phyloP scores from a whole-genome alignment of 2,888 invertebrate species.

The Spodoptera littoralis region DNA sequence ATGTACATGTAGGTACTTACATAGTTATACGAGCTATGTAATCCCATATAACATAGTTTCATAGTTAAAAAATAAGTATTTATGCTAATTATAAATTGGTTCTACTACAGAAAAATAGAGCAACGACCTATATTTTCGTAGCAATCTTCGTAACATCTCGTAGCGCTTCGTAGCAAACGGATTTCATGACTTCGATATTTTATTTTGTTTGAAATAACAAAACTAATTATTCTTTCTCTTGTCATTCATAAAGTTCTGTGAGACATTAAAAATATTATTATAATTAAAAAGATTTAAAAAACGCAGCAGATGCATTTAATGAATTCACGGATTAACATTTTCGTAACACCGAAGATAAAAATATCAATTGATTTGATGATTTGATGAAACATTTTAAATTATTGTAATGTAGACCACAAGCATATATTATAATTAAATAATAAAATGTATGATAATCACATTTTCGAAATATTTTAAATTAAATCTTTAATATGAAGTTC shows the following conservation, averaged over 20 bases:
- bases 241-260: background rate
- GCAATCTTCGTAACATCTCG: no score
- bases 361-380: slow-evolving; percentile 21
- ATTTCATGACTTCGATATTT: background rate
- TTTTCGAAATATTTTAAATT: slow-evolving; percentile 19
- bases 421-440: slow-evolving; percentile 1
- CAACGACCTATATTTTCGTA: no score
- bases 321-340: background rate
- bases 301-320: background rate
- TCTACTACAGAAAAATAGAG: no score
- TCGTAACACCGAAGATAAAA: background rate
- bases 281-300: no score
- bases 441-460: background rate
- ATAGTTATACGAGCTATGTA: no score
- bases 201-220: background rate
- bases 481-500: slow-evolving; percentile 12
- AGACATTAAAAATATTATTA: no score
- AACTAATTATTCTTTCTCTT: background rate
- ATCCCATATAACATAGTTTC: no score
- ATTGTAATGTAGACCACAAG: slow-evolving; percentile 8
- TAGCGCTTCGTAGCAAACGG: slow-evolving; percentile 11
- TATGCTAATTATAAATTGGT: no score
- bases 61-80: no score
- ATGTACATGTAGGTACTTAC: no score
- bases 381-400: slow-evolving; percentile 6